Percentiles rank a stretch among this genome's conserved stretches.
Conservation (phyloP, 2,113 vertebrate species). For the Phalacrocorax aristotelis region DNA sequence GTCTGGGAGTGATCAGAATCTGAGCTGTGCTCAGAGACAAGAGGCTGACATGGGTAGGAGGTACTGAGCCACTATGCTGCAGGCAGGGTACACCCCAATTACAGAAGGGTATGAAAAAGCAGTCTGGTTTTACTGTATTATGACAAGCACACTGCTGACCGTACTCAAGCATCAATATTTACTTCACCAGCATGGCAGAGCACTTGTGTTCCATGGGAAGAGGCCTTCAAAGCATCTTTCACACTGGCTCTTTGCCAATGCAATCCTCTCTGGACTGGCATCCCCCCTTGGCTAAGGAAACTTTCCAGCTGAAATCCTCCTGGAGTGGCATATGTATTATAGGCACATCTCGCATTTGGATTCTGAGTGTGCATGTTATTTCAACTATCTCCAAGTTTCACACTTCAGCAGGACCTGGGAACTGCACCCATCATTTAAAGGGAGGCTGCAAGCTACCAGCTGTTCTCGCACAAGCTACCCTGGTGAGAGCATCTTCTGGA, state of each 20-base stretch:
- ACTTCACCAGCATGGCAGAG: not conserved
- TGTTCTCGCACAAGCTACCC: not conserved
- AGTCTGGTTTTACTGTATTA: not conserved
- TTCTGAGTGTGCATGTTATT: not conserved
- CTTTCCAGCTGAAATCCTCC: not conserved
- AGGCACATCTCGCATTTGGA: not conserved
- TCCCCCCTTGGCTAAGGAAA: not conserved
- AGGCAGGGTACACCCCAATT: not conserved
- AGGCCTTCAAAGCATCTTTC: not conserved
- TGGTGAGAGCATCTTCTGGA: not conserved
- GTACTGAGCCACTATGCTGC: not conserved
- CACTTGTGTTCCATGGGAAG: not conserved
- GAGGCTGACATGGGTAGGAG: not conserved
- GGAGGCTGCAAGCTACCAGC: not conserved
- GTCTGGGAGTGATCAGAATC: not conserved
- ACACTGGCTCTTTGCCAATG: rapidly evolving
- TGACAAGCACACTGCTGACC: not conserved
- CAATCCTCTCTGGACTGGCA: not conserved
- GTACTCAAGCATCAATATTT: not conserved
- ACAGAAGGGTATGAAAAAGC: not conserved
- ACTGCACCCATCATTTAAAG: not conserved
- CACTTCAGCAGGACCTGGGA: not conserved
- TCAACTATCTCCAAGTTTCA: not conserved
- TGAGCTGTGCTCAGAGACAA: not conserved
- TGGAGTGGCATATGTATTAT: rapidly evolving